Conservation (phyloP, 2,888 invertebrate genomes). For the Heliconius ethilla region DNA sequence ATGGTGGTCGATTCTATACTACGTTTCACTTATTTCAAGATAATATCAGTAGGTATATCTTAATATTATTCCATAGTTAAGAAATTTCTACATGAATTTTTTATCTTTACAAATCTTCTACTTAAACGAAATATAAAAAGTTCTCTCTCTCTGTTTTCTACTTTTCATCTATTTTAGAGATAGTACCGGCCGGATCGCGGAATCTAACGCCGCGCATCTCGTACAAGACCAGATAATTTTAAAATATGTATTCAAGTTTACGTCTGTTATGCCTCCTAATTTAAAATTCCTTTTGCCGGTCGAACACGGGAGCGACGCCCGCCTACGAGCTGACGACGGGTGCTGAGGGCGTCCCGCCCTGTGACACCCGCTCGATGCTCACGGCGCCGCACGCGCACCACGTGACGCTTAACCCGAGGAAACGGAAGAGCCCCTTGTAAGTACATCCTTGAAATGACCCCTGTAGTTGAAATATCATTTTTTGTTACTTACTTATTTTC, state of each 20-base stretch:
- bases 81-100: too few species aligned
- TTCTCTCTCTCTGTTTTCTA: not conserved
- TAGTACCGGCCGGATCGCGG: not conserved
- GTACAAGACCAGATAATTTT: not conserved
- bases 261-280: not conserved
- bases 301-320: conserved; percentile 56
- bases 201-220: not conserved
- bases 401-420: conserved; percentile 48
- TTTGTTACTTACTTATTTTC: too few species aligned
- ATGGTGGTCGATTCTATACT: not conserved
- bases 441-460: conserved; percentile 38
- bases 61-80: too few species aligned
- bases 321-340: conserved; percentile 67
- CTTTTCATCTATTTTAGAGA: not conserved
- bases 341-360: conserved; percentile 51
- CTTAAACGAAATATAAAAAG: not conserved
- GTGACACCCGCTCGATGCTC: conserved; percentile 46
- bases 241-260: not conserved
- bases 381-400: conserved; percentile 42
- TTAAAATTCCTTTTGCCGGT: conserved; percentile 37
- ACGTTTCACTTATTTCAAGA: too few species aligned
- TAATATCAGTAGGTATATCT: too few species aligned
- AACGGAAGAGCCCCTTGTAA: conserved; percentile 58
- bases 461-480: not conserved
- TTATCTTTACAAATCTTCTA: too few species aligned